Conservation (phyloP, 2,797 vertebrate species). For the Tamandua tetradactyla region DNA sequence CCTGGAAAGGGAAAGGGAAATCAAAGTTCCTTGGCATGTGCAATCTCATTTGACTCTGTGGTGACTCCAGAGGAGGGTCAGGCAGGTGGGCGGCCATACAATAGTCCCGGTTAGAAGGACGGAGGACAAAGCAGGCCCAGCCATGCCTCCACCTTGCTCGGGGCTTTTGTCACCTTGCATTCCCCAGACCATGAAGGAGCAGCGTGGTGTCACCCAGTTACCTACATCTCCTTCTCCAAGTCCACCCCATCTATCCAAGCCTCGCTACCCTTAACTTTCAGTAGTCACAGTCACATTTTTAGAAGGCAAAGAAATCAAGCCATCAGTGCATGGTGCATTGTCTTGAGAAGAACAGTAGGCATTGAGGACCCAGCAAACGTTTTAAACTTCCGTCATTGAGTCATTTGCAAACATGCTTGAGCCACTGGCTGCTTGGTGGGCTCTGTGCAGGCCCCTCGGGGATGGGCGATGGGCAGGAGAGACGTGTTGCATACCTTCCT, state of each 20-base stretch:
- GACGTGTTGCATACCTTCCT: background rate
- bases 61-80: no score
- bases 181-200: background rate
- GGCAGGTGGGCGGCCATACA: background rate
- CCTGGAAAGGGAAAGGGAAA: background rate
- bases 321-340: background rate
- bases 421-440: no score
- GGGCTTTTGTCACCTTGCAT: accelerated
- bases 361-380: background rate
- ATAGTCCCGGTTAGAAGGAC: accelerated
- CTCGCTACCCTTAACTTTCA: no score
- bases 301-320: background rate
- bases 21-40: background rate
- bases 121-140: background rate
- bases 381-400: accelerated
- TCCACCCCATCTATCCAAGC: background rate
- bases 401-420: accelerated
- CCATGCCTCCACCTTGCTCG: accelerated
- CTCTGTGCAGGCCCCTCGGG: accelerated
- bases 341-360: accelerated
- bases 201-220: background rate
- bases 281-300: background rate
- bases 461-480: background rate
- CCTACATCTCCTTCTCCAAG: background rate
- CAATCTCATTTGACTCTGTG: accelerated